Percentiles rank a stretch among this genome's conserved stretches.
Evolutionary conservation across 1,140 invertebrate species (phyloP).

Genomic region (Anastrepha ludens): DNA sequence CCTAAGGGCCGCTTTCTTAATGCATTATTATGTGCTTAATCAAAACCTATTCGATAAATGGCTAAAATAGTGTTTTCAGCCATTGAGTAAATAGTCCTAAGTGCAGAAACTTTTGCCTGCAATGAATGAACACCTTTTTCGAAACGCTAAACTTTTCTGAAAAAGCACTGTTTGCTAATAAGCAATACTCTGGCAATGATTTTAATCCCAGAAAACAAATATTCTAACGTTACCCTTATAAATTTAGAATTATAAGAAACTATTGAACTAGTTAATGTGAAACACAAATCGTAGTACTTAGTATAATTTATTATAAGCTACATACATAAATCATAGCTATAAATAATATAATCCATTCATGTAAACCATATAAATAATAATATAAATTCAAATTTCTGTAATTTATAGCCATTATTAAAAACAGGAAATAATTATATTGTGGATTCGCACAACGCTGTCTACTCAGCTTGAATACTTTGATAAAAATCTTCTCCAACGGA

Average conservation of each 20-base stretch:
- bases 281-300: neutral
- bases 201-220: neutral
- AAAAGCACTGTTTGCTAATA: neutral
- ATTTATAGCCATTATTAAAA: constrained; percentile 25
- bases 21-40: no score
- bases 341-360: constrained; percentile 15
- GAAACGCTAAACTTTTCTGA: neutral
- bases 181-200: neutral
- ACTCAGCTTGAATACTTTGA: constrained; percentile 11
- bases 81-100: no score
- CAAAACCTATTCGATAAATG: no score
- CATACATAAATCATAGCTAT: constrained; percentile 26
- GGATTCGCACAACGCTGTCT: constrained; percentile 14
- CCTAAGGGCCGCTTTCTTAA: no score
- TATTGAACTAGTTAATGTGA: neutral
- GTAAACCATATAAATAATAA: neutral
- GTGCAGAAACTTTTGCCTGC: no score
- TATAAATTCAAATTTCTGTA: constrained; percentile 15
- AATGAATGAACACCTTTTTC: no score
- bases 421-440: constrained; percentile 5
- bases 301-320: constrained; percentile 38
- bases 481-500: neutral
- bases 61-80: no score
- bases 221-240: no score
- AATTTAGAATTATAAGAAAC: neutral